phyloP scores from a whole-genome alignment of 2,113 vertebrate genomes.

The Erythrocercus mccallii region DNA sequence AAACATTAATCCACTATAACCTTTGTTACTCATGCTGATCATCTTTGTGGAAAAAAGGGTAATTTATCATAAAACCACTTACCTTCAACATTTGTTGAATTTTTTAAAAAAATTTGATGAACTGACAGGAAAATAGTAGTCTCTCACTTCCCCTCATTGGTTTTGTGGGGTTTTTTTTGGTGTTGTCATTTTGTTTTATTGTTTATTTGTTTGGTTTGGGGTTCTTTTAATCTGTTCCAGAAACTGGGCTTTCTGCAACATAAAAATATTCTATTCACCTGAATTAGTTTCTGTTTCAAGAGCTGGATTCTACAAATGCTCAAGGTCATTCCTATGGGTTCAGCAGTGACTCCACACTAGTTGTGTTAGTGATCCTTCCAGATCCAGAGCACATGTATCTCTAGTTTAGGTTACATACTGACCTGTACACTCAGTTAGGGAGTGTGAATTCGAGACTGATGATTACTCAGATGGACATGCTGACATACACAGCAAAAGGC shows the following conservation, averaged over 20 bases:
- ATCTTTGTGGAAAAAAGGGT: neutral
- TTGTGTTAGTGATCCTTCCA: neutral
- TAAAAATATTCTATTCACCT: neutral
- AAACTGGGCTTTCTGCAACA: neutral
- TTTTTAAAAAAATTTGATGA: neutral
- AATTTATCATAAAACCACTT: neutral
- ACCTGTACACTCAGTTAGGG: neutral
- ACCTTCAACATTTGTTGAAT: neutral
- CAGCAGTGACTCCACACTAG: neutral
- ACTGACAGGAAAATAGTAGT: neutral
- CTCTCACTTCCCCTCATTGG: accelerated
- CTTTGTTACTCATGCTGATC: neutral
- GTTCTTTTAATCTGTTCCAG: neutral
- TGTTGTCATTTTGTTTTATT: neutral
- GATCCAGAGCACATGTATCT: accelerated
- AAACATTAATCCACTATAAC: neutral
- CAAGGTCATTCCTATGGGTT: neutral
- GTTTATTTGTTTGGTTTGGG: neutral
- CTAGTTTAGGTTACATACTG: neutral
- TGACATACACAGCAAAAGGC: neutral
- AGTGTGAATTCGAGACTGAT: neutral
- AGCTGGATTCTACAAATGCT: neutral
- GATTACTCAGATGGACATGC: neutral
- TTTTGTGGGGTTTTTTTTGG: neutral
- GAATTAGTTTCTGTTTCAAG: neutral